Evolutionary conservation across 1,140 invertebrate genomes (phyloP).

Genomic region (Lordiphosa mommai): DNA sequence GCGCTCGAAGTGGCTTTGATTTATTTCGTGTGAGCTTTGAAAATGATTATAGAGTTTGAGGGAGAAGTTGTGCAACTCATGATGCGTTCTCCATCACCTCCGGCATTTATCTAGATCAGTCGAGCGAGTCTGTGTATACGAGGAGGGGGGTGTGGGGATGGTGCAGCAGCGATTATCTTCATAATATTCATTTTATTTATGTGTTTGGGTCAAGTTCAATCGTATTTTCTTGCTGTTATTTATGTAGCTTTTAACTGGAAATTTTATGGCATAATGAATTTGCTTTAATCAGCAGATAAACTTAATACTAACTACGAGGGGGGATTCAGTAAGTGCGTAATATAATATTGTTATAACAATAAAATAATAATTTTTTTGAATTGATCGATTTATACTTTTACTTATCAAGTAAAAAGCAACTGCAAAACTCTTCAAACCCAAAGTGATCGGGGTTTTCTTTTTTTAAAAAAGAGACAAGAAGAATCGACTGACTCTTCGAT

Average conservation of each 20-base stretch:
- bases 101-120: constrained; percentile 53
- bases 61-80: constrained; percentile 37
- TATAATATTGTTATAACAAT: too few species aligned
- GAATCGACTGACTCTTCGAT: too few species aligned
- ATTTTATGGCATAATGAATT: too few species aligned
- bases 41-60: constrained; percentile 36
- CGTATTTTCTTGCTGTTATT: neutral
- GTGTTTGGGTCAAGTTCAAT: constrained; percentile 58
- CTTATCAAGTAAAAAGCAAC: too few species aligned
- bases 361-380: too few species aligned
- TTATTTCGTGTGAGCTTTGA: constrained; percentile 42
- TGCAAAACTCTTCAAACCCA: too few species aligned
- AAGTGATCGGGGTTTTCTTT: too few species aligned
- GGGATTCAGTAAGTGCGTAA: too few species aligned
- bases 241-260: neutral
- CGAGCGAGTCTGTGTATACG: constrained; percentile 25
- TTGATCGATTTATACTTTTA: too few species aligned
- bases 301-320: too few species aligned
- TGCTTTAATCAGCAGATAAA: too few species aligned
- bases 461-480: too few species aligned
- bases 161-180: constrained; percentile 10
- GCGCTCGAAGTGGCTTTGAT: constrained; percentile 29
- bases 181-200: constrained; percentile 11
- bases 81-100: neutral
- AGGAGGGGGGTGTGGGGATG: neutral